These are phyloP conservation scores for Laticauda laticaudata DNA, from an alignment of 2,113 vertebrate species.

Conservation along the genomic window DNA sequence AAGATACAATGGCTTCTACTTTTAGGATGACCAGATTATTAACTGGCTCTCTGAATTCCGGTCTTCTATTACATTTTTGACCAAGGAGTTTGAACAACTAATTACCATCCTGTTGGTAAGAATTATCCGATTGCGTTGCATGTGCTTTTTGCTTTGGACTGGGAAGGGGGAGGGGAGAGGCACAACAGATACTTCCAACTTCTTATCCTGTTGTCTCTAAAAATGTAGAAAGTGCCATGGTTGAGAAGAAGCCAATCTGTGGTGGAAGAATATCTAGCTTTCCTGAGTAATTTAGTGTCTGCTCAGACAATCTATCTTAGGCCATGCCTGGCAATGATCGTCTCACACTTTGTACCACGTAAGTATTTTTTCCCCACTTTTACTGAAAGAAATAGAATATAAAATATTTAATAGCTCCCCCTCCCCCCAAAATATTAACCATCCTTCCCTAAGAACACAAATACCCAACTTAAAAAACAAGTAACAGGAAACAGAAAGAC, in stretches of 20 bases:
- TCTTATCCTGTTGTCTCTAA: neutral
- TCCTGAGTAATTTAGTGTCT: conserved; percentile 91
- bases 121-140: neutral
- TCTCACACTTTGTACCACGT: conserved; percentile 87
- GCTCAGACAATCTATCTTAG: conserved; percentile 93
- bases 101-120: conserved; percentile 86
- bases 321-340: conserved; percentile 84
- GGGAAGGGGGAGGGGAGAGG: too few relatives aligned
- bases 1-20: conserved; percentile 1
- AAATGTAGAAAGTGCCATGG: conserved; percentile 84
- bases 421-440: neutral
- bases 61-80: conserved; percentile 78
- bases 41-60: conserved; percentile 93
- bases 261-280: conserved; percentile 90
- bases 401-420: neutral
- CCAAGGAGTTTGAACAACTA: conserved; percentile 90
- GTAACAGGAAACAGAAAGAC: neutral
- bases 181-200: neutral
- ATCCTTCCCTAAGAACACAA: neutral
- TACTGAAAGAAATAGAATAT: neutral
- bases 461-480: neutral
- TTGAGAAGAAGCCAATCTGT: conserved; percentile 82
- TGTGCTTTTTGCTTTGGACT: neutral
- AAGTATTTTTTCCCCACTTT: conserved; percentile 34
- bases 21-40: conserved; percentile 92